Base-by-base conservation (phyloP, 2,888 invertebrate genomes). In the Lasioglossum villosulum region DNA sequence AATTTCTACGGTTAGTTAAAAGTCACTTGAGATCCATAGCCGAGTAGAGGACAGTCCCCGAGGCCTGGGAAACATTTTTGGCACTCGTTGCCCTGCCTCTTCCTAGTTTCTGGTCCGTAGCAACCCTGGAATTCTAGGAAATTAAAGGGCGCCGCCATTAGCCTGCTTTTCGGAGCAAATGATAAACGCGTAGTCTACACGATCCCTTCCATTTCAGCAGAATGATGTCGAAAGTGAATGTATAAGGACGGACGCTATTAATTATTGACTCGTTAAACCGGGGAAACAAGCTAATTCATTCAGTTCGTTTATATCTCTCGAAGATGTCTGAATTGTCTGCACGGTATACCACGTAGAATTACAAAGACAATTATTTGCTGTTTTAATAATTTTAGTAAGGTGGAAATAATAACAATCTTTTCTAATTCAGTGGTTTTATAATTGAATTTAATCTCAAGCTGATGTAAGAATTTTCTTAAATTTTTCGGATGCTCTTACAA, bases 1-100 rank as follows among this genome's bases (percentile, higher is more conserved):
- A 91, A 92, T 93, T 93, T 91, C 90, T 89, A 87, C 77, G 89
- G 90, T 92, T 93, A 92, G 92, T 93, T 91, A 90, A 90, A 92
- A 93, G 91, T 92, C 93, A 92, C 93, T 94, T 91, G 83, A 89
- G 90, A 78, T 82, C 82, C 87, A 80, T 72, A 52, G 70, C 76
- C 73, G 52, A 66, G 74, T n/a, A 78, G 66, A 74, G 85, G 48
- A 71, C 71, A 70, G 83, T 10, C 68, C 78, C 73, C 74, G 37
- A n/a, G 72, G 84, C 88, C 90, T 93, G 92, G 92, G 86, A 93
- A 92, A 88, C 88, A 88, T 92, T 92, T 89, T 89, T 86, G 89
- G 78, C 90, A 84, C 84, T 81, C 80, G 68, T 63, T 48, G 75
- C 71, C 48, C 74, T 45, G 45, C 76, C 75, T 34, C 68, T 34